Conservation (phyloP, 2,888 invertebrate species). For the Lamproptera curius region DNA sequence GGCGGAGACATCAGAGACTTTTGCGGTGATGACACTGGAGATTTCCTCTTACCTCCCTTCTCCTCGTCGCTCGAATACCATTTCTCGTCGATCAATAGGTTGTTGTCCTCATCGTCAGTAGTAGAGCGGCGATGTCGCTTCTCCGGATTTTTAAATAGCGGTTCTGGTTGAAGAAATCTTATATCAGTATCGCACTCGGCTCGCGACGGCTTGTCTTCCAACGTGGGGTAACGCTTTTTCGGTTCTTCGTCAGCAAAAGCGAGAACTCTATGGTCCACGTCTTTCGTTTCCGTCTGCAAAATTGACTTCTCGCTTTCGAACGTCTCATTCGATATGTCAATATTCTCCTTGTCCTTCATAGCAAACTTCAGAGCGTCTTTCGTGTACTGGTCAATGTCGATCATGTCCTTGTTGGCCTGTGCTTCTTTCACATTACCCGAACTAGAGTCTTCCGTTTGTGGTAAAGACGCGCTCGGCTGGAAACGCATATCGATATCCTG, state of each 20-base stretch:
- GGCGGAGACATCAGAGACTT: constrained; percentile 47
- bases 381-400: constrained; percentile 75
- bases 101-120: constrained; percentile 79
- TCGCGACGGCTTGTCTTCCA: constrained; percentile 37
- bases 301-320: constrained; percentile 50
- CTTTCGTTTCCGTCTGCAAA: constrained; percentile 60
- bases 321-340: constrained; percentile 60
- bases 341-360: constrained; percentile 68
- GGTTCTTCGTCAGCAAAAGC: constrained; percentile 58
- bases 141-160: constrained; percentile 65
- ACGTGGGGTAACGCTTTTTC: constrained; percentile 35
- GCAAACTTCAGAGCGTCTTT: constrained; percentile 74
- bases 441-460: constrained; percentile 38
- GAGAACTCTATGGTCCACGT: constrained; percentile 71
- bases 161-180: constrained; percentile 65
- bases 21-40: constrained; percentile 56
- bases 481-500: constrained; percentile 74
- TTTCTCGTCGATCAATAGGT: constrained; percentile 78
- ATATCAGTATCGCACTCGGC: constrained; percentile 69
- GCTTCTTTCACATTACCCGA: constrained; percentile 40
- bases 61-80: constrained; percentile 92
- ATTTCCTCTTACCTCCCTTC: constrained; percentile 67
- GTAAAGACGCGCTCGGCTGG: constrained; percentile 42
- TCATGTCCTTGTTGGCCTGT: constrained; percentile 56
- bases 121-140: constrained; percentile 68